Base-by-base conservation (phyloP, 2,797 vertebrate genomes). In the Chelonia mydas region DNA sequence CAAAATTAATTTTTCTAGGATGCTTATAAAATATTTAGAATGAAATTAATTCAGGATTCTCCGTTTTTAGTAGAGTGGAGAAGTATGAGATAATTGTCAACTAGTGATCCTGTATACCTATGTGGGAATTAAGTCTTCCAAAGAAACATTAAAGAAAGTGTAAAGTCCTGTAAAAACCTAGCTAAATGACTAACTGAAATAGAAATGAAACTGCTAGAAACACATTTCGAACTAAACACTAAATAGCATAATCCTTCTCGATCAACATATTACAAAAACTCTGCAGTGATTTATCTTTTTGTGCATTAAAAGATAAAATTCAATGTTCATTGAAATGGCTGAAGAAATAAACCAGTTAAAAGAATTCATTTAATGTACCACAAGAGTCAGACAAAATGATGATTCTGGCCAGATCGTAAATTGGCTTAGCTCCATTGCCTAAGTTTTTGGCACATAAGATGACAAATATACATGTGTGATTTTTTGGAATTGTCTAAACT, bases 101-200 rank as follows among this genome's bases (percentile, higher is more conserved):
- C 89, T 84, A 33, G 45, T 59, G 47, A 53, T 23, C 31, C 10
- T 45, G 15, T 57, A 50, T 49, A 68, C 15, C 31, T 47, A 96
- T 76, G 89, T 92, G 93, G 95, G 95, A 97, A 94, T 92, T 92
- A 84, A 84, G 37, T 92, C 59, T 91, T n/a, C 54, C 47, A 86
- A 96, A 87, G 93, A 10, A n/a, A 74, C 81, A 89, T 90, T 96
- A 94, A 1, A 45, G 47, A 49, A 83, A 89, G 61, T 83, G 37
- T 78, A 94, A 89, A 92, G 3, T 90, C 47, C 79, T 80, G 81
- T 33, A 92, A 92, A 65, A 84, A 85, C 54, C 55, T 86, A 94
- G 51, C 41, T 96, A 91, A 96, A 79, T 65, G 55, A 95, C 91
- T 84, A 95, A 86, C 37, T 94, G 82, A 11, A 49, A 79, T 21